Evolutionary conservation across 2,797 vertebrate species (phyloP).

Genomic region (Oryzias dopingdopingensis): DNA sequence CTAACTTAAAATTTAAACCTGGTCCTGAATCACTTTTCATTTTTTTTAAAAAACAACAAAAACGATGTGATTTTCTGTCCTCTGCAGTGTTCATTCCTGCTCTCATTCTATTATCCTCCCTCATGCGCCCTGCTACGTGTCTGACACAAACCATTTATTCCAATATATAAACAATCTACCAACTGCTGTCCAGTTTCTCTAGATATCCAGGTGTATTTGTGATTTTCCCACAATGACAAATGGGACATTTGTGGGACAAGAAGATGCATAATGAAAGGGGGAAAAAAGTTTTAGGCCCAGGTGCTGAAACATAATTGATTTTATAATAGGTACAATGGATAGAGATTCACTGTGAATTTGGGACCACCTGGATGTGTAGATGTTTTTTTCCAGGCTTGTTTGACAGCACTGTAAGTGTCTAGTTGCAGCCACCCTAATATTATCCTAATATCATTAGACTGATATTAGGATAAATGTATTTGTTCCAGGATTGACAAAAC

Average conservation of each 20-base stretch:
- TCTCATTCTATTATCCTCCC: constrained; percentile 8
- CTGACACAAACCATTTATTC: constrained; percentile 53
- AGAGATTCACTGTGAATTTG: constrained; percentile 35
- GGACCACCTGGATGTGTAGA: constrained; percentile 54
- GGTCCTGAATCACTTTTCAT: constrained; percentile 32
- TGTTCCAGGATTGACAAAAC: constrained; percentile 33
- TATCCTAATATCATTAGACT: constrained; percentile 50
- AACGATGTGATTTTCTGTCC: constrained; percentile 16
- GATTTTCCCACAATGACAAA: constrained; percentile 36
- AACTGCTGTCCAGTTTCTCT: constrained; percentile 31
- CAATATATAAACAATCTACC: constrained; percentile 39
- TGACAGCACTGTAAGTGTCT: constrained; percentile 31
- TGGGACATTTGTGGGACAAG: constrained; percentile 41
- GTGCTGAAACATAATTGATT: constrained; percentile 69
- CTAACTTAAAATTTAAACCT: constrained; percentile 37
- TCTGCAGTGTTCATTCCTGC: constrained; percentile 23
- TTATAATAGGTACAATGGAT: constrained; percentile 59
- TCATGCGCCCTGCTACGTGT: constrained; percentile 12
- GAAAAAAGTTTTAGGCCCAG: constrained; percentile 58
- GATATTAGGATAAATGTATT: constrained; percentile 37
- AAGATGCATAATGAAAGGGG: constrained; percentile 43
- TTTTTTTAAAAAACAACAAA: constrained; percentile 27
- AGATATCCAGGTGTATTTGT: constrained; percentile 24
- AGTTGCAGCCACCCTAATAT: constrained; percentile 19
- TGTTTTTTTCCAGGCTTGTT: constrained; percentile 33